These are phyloP conservation scores for Alcis repandata DNA, from an alignment of 2,888 invertebrate species.

Conservation along the genomic window DNA sequence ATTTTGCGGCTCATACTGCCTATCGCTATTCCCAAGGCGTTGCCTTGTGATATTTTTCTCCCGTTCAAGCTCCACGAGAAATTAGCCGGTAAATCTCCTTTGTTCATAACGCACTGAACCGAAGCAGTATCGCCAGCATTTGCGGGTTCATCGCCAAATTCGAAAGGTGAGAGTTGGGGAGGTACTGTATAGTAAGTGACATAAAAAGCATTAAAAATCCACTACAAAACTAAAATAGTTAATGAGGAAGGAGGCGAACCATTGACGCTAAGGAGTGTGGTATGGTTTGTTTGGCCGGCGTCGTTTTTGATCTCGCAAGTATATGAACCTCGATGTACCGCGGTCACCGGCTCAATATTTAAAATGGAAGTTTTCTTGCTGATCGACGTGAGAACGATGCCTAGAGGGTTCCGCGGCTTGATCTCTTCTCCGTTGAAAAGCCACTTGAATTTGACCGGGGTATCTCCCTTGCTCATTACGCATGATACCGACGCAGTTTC, in stretches of 20 bases:
- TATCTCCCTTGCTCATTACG: constrained; percentile 92
- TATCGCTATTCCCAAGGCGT: constrained; percentile 86
- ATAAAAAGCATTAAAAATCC: constrained; percentile 59
- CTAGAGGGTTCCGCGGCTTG: constrained; percentile 82
- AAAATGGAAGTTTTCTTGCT: constrained; percentile 89
- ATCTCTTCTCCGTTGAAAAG: constrained; percentile 85
- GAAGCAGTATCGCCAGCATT: constrained; percentile 92
- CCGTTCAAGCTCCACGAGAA: constrained; percentile 90
- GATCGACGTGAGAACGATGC: constrained; percentile 86
- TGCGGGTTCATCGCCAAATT: constrained; percentile 89
- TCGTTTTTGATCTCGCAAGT: constrained; percentile 89
- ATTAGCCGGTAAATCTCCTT: constrained; percentile 93
- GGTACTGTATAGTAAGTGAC: constrained; percentile 84
- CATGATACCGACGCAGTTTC: constrained; percentile 91
- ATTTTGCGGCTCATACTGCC: constrained; percentile 88
- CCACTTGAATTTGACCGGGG: constrained; percentile 93
- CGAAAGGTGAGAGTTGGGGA: constrained; percentile 89
- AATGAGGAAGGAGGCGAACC: constrained; percentile 78
- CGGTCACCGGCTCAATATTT: constrained; percentile 88
- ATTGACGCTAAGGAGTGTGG: constrained; percentile 87
- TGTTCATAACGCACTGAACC: constrained; percentile 90
- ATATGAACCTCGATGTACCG: constrained; percentile 88
- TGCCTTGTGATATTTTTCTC: constrained; percentile 82
- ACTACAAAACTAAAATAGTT: constrained; percentile 51
- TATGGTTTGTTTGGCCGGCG: constrained; percentile 87